Evolutionary conservation across 2,113 vertebrate genomes (phyloP), one percentile per base, ranked within the genome.

Genomic region (Ramphastos sulfuratus): DNA sequence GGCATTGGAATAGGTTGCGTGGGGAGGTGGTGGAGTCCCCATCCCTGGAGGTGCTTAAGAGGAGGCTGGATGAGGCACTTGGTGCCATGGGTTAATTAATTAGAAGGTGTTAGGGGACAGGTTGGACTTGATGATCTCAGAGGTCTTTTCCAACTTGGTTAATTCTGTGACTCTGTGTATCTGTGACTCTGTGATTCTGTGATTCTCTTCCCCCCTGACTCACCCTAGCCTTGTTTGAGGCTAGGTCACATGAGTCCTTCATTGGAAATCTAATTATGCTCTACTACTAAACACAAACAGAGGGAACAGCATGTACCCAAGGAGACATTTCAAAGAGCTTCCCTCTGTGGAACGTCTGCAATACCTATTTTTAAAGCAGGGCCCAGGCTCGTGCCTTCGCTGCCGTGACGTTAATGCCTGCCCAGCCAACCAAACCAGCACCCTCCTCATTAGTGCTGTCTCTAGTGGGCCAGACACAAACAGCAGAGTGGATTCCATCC

Each of bases 291-390:
- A 92, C 66, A 94, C 69, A 96, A 96, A 97, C 67, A 64, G 83
- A 94, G 33, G 94, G 90, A 96, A 97, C 94, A 93, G 93, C 87
- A 42, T 85, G 85, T 94, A 95, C 83, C 60, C 94, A 96, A 96
- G 82, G 93, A 98, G 84, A 92, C 30, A 85, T 87, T 96, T 94
- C 89, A 94, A 94, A 97, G 86, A 94, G 63, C 73, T 95, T 93
- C 88, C n/a, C 92, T 97, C 63, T 37, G 70, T 80, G 87, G 89
- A 96, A 97, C 9, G 85, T 96, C 95, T 97, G 96, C 95, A 92
- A 81, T 82, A 92, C 48, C 94, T 97, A 97, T 97, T 97, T 96
- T 97, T 97, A 97, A 96, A 96, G 85, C 77, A 70, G 82, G 81
- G 65, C 92, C 82, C 91, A 93, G 93, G 95, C 93, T 95, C 95